Conservation (phyloP, 1,140 invertebrate species). For the Drosophila ficusphila region DNA sequence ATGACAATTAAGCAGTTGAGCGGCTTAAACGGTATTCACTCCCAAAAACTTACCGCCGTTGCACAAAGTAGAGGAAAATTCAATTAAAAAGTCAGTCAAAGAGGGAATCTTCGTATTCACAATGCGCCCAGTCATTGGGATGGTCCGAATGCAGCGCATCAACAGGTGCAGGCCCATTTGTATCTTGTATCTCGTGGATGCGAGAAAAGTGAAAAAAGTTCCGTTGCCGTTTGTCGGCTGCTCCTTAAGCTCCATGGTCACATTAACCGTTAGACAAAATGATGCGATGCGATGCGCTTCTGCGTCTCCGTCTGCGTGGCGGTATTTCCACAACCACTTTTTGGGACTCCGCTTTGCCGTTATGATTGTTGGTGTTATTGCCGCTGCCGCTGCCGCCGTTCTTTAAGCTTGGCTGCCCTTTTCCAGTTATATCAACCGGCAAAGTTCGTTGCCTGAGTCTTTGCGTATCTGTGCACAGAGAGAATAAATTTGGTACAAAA, state of each 20-base stretch:
- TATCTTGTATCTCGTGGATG: constrained; percentile 56
- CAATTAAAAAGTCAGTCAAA: constrained; percentile 62
- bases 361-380: constrained; percentile 42
- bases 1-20: constrained; percentile 77
- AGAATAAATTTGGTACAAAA: background rate
- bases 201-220: constrained; percentile 72
- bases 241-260: constrained; percentile 45
- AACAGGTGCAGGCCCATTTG: constrained; percentile 55
- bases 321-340: constrained; percentile 16
- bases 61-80: constrained; percentile 42
- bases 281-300: constrained; percentile 47
- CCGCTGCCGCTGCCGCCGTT: constrained; percentile 18
- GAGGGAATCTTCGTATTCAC: background rate
- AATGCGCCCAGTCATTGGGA: constrained; percentile 56
- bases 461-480: constrained; percentile 20
- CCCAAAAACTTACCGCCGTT: constrained; percentile 40
- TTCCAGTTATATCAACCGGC: constrained; percentile 51
- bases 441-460: constrained; percentile 64
- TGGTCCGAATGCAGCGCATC: constrained; percentile 29
- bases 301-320: background rate
- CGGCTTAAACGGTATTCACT: constrained; percentile 65
- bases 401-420: constrained; percentile 55
- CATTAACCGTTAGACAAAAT: constrained; percentile 70
- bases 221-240: constrained; percentile 55
- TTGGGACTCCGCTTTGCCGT: constrained; percentile 61